Conservation (phyloP, 2,888 invertebrate species). For the Adelphocoris suturalis region DNA sequence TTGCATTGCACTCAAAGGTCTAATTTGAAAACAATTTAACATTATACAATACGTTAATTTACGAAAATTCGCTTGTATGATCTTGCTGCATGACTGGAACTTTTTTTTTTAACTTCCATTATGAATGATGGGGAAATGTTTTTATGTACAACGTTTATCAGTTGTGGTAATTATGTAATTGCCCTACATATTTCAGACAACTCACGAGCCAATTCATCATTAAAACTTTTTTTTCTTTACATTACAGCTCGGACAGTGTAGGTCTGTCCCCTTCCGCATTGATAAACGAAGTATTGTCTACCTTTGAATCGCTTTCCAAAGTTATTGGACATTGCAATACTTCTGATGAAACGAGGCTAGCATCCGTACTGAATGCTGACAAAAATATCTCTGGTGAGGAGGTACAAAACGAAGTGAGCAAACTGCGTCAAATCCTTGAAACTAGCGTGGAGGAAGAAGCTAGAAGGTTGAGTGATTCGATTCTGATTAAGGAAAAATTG, state of each 20-base stretch:
- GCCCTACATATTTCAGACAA: too few species aligned
- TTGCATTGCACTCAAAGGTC: too few species aligned
- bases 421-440: not conserved
- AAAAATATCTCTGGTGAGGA: not conserved
- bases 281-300: not conserved
- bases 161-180: too few species aligned
- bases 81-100: too few species aligned
- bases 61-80: too few species aligned
- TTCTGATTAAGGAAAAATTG: not conserved
- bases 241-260: not conserved
- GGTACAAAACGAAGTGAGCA: slow-evolving; percentile 21
- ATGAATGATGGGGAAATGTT: too few species aligned
- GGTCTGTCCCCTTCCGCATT: not conserved
- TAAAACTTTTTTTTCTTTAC: too few species aligned
- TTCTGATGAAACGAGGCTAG: not conserved
- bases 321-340: not conserved
- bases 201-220: too few species aligned
- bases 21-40: too few species aligned
- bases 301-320: not conserved
- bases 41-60: too few species aligned
- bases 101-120: too few species aligned
- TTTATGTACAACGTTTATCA: too few species aligned
- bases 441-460: not conserved
- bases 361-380: not conserved
- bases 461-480: not conserved